Conservation (phyloP, 2,888 invertebrate genomes). For the Cephalotes varians region DNA sequence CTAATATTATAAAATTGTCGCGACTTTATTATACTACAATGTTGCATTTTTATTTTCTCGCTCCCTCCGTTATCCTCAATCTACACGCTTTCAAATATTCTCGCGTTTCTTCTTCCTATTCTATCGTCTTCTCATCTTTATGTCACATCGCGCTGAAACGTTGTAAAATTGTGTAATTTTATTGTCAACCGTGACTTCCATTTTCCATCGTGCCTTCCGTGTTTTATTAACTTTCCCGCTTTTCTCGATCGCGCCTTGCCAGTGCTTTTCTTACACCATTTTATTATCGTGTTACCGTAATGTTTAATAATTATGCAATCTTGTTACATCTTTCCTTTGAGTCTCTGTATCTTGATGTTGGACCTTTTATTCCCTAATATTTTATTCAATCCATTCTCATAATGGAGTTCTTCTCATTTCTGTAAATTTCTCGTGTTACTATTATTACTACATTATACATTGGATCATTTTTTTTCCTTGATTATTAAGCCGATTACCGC, state of each 20-base stretch:
- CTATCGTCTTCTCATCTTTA: slow-evolving; percentile 17
- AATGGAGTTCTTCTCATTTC: not conserved
- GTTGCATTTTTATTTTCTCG: slow-evolving; percentile 25
- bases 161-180: slow-evolving; percentile 37
- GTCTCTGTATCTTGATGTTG: not conserved
- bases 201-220: slow-evolving; percentile 14
- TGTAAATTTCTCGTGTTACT: not conserved
- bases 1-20: slow-evolving; percentile 60
- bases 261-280: slow-evolving; percentile 1
- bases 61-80: slow-evolving; percentile 17
- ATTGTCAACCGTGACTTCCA: slow-evolving; percentile 38
- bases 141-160: slow-evolving; percentile 8
- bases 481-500: slow-evolving; percentile 40
- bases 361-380: not conserved
- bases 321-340: not conserved
- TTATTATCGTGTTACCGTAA: slow-evolving; percentile 23
- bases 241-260: slow-evolving; percentile 3
- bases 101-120: not conserved
- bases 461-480: not conserved
- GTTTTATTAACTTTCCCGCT: slow-evolving; percentile 19
- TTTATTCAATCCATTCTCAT: not conserved
- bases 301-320: slow-evolving; percentile 33
- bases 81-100: slow-evolving; percentile 27
- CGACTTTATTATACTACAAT: slow-evolving; percentile 44
- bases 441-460: slow-evolving; percentile 18